Percentiles rank a stretch among this genome's conserved stretches.
phyloP scores from a whole-genome alignment of 2,888 invertebrate species.

The Aphodius sticticus region DNA sequence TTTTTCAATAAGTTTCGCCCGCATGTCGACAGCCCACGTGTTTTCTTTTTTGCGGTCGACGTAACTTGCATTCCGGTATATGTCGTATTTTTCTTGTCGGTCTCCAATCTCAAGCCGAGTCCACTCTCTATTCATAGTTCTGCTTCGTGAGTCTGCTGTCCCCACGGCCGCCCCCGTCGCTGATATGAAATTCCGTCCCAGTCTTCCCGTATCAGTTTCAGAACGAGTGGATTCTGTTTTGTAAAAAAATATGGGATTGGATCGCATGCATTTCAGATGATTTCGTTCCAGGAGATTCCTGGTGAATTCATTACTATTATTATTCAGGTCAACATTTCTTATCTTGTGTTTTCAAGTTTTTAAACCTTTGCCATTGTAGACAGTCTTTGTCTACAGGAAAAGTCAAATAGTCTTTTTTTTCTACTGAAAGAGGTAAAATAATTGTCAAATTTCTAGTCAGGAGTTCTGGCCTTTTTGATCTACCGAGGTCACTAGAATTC shows the following conservation, averaged over 20 bases:
- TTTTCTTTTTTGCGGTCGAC: neutral
- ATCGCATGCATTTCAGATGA: neutral
- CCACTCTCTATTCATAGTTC: conserved; percentile 47
- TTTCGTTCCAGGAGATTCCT: neutral
- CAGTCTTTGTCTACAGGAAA: no score
- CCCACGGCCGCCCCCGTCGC: conserved; percentile 38
- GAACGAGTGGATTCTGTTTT: conserved; percentile 31
- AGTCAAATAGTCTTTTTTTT: no score
- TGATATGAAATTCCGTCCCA: conserved; percentile 48
- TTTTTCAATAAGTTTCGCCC: neutral
- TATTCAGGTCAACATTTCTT: no score
- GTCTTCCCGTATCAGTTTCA: conserved; percentile 32
- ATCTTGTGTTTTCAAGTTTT: no score
- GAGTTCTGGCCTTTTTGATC: no score
- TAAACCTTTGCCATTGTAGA: no score
- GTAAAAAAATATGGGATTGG: conserved; percentile 31
- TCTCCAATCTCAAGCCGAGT: conserved; percentile 33
- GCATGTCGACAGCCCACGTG: neutral
- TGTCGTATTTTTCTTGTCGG: conserved; percentile 17
- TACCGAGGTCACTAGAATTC: no score
- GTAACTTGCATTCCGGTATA: conserved; percentile 7
- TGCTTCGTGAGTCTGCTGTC: conserved; percentile 34
- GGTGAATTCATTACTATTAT: no score
- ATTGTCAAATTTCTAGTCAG: no score
- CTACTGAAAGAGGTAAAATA: no score